These are phyloP conservation scores for Drosophila pallidifrons DNA, from an alignment of 1,140 invertebrate species.

Conservation along the genomic window DNA sequence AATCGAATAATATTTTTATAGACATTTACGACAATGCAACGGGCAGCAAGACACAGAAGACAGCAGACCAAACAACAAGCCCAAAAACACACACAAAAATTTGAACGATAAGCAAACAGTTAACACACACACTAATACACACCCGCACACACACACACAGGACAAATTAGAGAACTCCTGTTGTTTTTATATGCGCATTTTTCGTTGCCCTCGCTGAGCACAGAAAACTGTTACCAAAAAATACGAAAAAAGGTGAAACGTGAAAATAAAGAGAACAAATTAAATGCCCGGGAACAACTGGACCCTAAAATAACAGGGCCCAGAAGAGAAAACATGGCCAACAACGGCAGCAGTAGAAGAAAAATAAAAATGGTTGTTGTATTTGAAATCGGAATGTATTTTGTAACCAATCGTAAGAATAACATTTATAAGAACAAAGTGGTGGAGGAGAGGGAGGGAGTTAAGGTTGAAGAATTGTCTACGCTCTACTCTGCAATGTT, in stretches of 20 bases:
- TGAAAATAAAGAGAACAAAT: conserved; percentile 36
- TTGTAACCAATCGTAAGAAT: conserved; percentile 84
- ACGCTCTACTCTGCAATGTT: conserved; percentile 54
- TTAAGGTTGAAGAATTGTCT: conserved; percentile 47
- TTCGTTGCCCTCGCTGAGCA: conserved; percentile 26
- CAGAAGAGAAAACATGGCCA: conserved; percentile 76
- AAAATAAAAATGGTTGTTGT: conserved; percentile 60
- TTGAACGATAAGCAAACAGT: conserved; percentile 72
- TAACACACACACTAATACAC: conserved; percentile 31
- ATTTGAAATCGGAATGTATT: conserved; percentile 49
- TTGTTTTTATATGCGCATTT: conserved; percentile 35
- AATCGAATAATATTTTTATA: conserved; percentile 83
- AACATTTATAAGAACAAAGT: conserved; percentile 46
- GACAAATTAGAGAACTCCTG: conserved; percentile 37
- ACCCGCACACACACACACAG: conserved; percentile 21
- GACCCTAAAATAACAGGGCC: conserved; percentile 75
- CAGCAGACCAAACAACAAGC: conserved; percentile 59
- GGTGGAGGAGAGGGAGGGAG: background rate
- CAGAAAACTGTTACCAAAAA: conserved; percentile 74
- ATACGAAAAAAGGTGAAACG: conserved; percentile 26
- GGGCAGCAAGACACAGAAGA: conserved; percentile 13
- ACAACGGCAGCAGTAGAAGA: conserved; percentile 4
- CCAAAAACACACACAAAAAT: conserved; percentile 52
- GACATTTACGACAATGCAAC: conserved; percentile 65
- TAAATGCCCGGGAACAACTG: conserved; percentile 36